phyloP scores from a whole-genome alignment of 2,113 vertebrate species.

The Micronisus gabar region DNA sequence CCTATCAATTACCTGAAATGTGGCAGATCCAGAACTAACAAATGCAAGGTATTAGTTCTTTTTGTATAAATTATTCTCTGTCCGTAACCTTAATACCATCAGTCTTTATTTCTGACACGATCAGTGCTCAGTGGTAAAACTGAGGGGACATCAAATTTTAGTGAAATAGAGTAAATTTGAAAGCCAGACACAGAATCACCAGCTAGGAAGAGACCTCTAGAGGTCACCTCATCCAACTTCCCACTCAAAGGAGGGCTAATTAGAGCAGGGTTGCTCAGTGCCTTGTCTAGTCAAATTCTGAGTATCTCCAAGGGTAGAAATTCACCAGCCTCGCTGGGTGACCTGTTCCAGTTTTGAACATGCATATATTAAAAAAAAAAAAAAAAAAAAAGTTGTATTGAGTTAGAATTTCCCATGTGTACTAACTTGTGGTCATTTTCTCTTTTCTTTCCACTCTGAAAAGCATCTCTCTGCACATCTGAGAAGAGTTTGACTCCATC shows the following conservation, averaged over 20 bases:
- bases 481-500: background rate
- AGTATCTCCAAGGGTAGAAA: background rate
- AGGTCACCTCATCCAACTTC: background rate
- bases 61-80: background rate
- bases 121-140: background rate
- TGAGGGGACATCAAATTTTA: background rate
- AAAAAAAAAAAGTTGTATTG: background rate
- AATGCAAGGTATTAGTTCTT: background rate
- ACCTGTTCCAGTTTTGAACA: background rate
- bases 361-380: background rate
- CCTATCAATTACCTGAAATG: background rate
- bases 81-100: background rate
- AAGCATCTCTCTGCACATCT: background rate
- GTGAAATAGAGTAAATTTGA: background rate
- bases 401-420: background rate
- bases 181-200: background rate
- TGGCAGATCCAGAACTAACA: background rate
- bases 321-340: background rate
- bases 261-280: background rate
- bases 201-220: background rate
- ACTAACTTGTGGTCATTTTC: background rate
- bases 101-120: background rate
- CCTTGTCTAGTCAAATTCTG: background rate
- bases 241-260: background rate
- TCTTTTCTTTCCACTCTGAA: background rate